Evolutionary conservation across 2,113 vertebrate genomes (phyloP), one percentile per base, ranked within the genome.

Genomic region (Sterrhoptilus dennistouni): DNA sequence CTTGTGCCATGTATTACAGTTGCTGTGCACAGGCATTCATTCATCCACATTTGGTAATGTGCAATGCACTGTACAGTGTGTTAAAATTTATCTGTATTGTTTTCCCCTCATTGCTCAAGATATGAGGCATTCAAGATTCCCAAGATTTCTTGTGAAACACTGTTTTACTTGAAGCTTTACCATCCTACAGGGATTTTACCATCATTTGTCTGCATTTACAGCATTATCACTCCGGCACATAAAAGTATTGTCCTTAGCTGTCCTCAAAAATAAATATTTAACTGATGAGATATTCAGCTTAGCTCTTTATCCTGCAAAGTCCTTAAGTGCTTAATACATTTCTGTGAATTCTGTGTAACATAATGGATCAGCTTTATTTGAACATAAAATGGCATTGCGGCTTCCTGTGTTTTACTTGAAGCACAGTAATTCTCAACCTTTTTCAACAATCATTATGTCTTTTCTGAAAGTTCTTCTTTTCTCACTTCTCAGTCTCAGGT

Each of bases 171-270:
- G 52, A 28, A 91, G 60, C 8, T 90, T 84, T 91, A 71, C 21
- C 20, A 40, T 69, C 22, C 59, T 81, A 53, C 27, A 72, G 49
- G 81, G 45, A 94, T 74, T 94, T 92, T 71, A 35, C 14, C 29
- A 47, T 78, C 44, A 80, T 83, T 89, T 95, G 40, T 90, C 87
- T 95, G 27, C 45, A 83, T 86, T 91, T 92, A 80, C 52, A 92
- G 42, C 28, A 56, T 78, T 82, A 83, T 65, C 54, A 60, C 42
- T 85, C 90, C 50, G 75, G 28, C 57, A 84, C 24, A 79, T 84
- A 40, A 91, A 92, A 89, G 65, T 87, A 88, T 35, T 90, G 42
- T 81, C 40, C 69, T 89, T 64, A 70, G 31, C 25, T 71, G 40
- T 77, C 38, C 49, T 69, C 47, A 63, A 53, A 93, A 91, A 90